Evolutionary conservation across 2,113 vertebrate species (phyloP), one percentile per base, ranked within the genome.

Genomic region (Atlantisia rogersi): DNA sequence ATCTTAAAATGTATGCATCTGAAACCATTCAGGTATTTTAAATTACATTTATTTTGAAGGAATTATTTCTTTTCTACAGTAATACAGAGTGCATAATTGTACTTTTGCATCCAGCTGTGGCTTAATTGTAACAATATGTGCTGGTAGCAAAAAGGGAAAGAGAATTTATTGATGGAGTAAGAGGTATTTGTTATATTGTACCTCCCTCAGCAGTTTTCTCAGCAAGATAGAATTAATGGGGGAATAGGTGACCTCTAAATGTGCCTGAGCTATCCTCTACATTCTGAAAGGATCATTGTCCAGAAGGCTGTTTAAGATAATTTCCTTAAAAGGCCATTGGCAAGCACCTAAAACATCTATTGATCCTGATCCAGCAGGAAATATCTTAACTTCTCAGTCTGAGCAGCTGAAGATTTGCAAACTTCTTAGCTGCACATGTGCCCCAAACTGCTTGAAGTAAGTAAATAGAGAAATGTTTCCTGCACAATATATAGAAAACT

Each of bases 141-240:
- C 82, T 84, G 18, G 48, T 77, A 91, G 80, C 73, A 94, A 87
- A 96, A 95, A 70, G 31, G 50, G 42, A 77, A 82, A 91, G 63
- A 78, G 55, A 92, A 95, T 96, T 94, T 97, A 95, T 94, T 91
- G 84, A 90, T 44, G 39, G 75, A 85, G 32, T 63, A 73, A 80
- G 82, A 92, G 40, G 81, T 74, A 91, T 88, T 96, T 94, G 37
- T 59, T 74, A 21, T 69, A 60, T 88, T 94, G 46, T 87, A 63
- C 40, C 60, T 89, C 84, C 55, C 90, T 96, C 92, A 94, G 82
- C 91, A 88, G 80, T 97, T 96, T 96, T 95, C 94, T 92, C 91
- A 77, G 84, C 75, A 91, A 94, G 93, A 52, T 88, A 83, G 84
- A 91, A 86, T 91, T 95, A 94, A 96, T 70, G 59, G 71, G 59